Percentiles rank a stretch among this genome's conserved stretches.
These are phyloP conservation scores for Pangasius djambal DNA, from an alignment of 2,797 vertebrate genomes.

Conservation along the genomic window DNA sequence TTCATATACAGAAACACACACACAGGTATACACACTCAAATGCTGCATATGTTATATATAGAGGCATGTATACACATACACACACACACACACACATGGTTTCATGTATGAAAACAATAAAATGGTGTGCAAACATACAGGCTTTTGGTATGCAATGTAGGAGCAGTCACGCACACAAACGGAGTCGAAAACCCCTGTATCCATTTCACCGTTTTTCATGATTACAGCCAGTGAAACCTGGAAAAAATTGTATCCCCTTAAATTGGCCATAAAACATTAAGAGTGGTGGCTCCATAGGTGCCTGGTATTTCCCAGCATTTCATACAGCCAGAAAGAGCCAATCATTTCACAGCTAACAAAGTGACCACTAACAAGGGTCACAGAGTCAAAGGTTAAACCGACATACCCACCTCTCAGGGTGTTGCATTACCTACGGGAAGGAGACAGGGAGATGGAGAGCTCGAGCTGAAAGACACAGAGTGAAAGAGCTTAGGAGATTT, in stretches of 20 bases:
- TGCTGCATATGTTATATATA: neutral
- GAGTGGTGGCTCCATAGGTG: conserved; percentile 26
- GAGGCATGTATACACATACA: neutral
- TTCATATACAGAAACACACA: conserved; percentile 24
- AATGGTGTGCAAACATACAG: neutral
- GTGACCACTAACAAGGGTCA: conserved; percentile 72
- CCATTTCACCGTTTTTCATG: conserved; percentile 12
- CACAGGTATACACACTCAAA: conserved; percentile 29
- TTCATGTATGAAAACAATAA: neutral
- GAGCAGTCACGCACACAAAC: conserved; percentile 14
- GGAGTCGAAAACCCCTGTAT: neutral
- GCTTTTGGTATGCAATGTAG: neutral
- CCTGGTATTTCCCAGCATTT: conserved; percentile 52
- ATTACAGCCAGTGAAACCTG: conserved; percentile 21
- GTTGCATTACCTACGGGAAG: conserved; percentile 70
- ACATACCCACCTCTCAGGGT: conserved; percentile 75
- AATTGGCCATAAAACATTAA: conserved; percentile 41
- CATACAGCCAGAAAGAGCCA: conserved; percentile 62
- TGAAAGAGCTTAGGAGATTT: conserved; percentile 9
- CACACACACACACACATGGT: neutral
- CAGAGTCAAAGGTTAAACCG: conserved; percentile 75
- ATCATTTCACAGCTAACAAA: conserved; percentile 65
- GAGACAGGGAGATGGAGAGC: conserved; percentile 29
- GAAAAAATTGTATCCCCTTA: conserved; percentile 36
- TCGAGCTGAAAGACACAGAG: conserved; percentile 14